These are phyloP conservation scores for Pogoniulus pusillus DNA, from an alignment of 2,797 vertebrate genomes.

Conservation along the genomic window DNA sequence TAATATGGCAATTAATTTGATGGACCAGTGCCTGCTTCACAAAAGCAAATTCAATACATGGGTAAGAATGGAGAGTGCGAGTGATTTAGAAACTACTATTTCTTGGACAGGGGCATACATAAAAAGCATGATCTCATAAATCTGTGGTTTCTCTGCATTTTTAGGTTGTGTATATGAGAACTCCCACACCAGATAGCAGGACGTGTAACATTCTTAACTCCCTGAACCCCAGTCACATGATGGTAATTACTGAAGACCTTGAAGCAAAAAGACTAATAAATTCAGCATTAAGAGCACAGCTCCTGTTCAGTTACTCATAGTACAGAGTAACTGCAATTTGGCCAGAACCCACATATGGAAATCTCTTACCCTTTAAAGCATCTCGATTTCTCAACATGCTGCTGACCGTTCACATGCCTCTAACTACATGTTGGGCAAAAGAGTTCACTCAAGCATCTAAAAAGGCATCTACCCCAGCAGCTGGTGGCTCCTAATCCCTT, in stretches of 20 bases:
- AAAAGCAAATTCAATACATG: not conserved
- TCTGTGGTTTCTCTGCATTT: slow-evolving; percentile 25
- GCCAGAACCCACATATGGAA: not conserved
- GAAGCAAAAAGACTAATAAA: slow-evolving; percentile 49
- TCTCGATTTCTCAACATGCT: slow-evolving; percentile 35
- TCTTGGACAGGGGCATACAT: slow-evolving; percentile 22
- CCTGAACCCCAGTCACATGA: slow-evolving; percentile 45
- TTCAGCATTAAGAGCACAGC: slow-evolving; percentile 28
- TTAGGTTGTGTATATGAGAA: slow-evolving; percentile 4
- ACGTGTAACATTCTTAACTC: slow-evolving; percentile 57
- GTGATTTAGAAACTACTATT: slow-evolving; percentile 33
- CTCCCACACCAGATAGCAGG: slow-evolving; percentile 55
- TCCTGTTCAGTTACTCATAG: slow-evolving; percentile 36
- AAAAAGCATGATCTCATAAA: slow-evolving; percentile 46
- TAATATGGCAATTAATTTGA: not conserved
- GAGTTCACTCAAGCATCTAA: not conserved
- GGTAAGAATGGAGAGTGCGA: not conserved
- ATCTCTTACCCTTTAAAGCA: not conserved
- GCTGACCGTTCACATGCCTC: not conserved
- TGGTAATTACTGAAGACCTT: slow-evolving; percentile 63
- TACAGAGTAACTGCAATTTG: not conserved
- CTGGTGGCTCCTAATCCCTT: not conserved
- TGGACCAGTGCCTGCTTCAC: not conserved
- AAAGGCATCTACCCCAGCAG: not conserved
- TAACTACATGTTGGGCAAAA: not conserved